Percentiles rank a stretch among this genome's conserved stretches.
These are phyloP conservation scores for Diplolepis rosae DNA, from an alignment of 2,888 invertebrate genomes.

Conservation along the genomic window DNA sequence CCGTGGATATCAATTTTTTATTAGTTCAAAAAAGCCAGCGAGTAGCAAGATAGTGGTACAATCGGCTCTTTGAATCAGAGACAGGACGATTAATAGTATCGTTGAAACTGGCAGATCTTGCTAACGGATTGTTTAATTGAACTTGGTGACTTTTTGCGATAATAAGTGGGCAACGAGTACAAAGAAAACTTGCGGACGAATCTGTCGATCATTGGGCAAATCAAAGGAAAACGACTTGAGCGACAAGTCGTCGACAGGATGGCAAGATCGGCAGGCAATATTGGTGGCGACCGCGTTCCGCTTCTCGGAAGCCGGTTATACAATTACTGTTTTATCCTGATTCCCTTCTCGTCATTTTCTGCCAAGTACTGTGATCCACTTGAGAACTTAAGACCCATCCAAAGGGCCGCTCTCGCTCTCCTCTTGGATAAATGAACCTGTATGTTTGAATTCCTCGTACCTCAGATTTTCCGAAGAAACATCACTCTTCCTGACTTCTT, in stretches of 20 bases:
- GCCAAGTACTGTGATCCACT: constrained; percentile 39
- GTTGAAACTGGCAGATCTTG: constrained; percentile 30
- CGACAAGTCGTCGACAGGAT: constrained; percentile 33
- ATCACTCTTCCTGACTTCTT: constrained; percentile 11
- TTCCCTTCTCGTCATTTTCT: constrained; percentile 54
- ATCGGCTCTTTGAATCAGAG: not conserved
- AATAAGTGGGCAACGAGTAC: constrained; percentile 23
- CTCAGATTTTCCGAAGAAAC: constrained; percentile 8
- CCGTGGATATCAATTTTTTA: not conserved
- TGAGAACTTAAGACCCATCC: not conserved
- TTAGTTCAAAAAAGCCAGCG: not conserved
- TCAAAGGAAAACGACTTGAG: constrained; percentile 24
- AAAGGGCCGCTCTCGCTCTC: not conserved
- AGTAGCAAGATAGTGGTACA: constrained; percentile 1
- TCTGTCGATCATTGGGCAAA: constrained; percentile 14
- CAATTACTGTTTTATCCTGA: constrained; percentile 67
- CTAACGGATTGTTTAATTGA: constrained; percentile 25
- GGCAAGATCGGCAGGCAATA: constrained; percentile 23
- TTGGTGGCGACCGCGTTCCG: constrained; percentile 55
- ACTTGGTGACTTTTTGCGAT: constrained; percentile 31
- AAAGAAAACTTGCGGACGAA: constrained; percentile 23
- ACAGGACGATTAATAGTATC: constrained; percentile 26
- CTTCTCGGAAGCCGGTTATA: constrained; percentile 67
- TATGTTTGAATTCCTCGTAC: constrained; percentile 1
- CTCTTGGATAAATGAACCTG: constrained; percentile 21